Base-by-base conservation (phyloP, 2,888 invertebrate genomes). In the Tiliacea aurago region DNA sequence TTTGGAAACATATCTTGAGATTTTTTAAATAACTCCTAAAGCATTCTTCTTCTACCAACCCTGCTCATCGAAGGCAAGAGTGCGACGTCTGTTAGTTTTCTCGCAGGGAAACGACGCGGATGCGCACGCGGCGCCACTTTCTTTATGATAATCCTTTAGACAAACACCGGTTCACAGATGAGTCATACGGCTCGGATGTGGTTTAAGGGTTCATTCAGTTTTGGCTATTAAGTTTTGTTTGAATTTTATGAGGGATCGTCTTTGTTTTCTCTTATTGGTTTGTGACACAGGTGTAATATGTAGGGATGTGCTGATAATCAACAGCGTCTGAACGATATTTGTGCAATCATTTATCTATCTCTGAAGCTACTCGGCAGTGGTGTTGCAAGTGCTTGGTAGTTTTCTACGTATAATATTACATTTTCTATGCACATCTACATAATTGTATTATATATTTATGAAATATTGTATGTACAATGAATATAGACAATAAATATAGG, bases 111-210 rank as follows among this genome's bases (percentile, higher is more conserved):
- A 76, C 75, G 69, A 70, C 63, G 70, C 82, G 82, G 82, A 78
- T 82, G 85, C 80, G 81, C 83, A 81, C 81, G 47, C 77, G 88
- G 86, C 87, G 90, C 88, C 89, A 92, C 94, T 94, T 94, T 94
- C 94, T 93, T 91, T 93, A 94, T 93, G 93, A 88, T 92, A 94
- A 93, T 93, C 68, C 20, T 55, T 58, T 41, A 78, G 73, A 73
- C 82, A 73, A 81, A 73, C 78, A 61, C 67, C 65, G 23, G n/a
- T 66, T 61, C 62, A 73, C 58, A 65, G 13, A 61, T 65, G 61
- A 81, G 18, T 73, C 73, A 68, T 65, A 33, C 58, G 28, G 37
- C 23, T 58, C 23, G 5, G 51, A 70, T 80, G 62, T 76, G 56
- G 77, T 72, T 81, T 82, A 81, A 73, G 82, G 81, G 81, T 81